Conservation (phyloP, 1,140 invertebrate genomes). For the Thaumatotibia leucotreta region DNA sequence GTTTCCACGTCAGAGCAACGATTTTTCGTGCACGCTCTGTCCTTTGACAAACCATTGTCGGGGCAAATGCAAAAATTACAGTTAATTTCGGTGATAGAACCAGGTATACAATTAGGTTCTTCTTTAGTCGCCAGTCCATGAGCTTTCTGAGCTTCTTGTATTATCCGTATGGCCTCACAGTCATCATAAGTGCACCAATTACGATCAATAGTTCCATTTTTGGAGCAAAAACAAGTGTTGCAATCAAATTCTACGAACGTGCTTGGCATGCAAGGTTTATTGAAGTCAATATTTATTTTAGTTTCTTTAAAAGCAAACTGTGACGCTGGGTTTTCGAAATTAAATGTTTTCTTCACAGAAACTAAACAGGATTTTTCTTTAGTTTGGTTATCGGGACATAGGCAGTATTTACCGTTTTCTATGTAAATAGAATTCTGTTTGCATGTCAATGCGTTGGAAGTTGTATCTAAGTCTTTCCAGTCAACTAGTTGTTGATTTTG, state of each 20-base stretch:
- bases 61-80: conserved; percentile 67
- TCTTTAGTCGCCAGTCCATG: background rate
- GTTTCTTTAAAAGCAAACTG: conserved; percentile 4
- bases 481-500: conserved; percentile 25
- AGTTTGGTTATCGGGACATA: conserved; percentile 45
- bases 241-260: conserved; percentile 58
- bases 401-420: conserved; percentile 46
- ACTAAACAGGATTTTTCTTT: conserved; percentile 45
- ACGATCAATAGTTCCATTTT: conserved; percentile 51
- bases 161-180: conserved; percentile 44
- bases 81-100: conserved; percentile 46
- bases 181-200: conserved; percentile 68
- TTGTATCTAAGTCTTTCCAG: conserved; percentile 25
- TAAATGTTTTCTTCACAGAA: conserved; percentile 16
- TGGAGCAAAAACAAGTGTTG: conserved; percentile 60
- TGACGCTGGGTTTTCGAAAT: background rate
- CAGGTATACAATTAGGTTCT: conserved; percentile 37
- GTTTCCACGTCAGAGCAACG: conserved; percentile 33
- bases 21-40: conserved; percentile 55
- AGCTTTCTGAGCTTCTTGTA: conserved; percentile 39
- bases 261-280: conserved; percentile 43
- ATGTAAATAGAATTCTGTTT: conserved; percentile 42
- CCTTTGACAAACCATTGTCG: conserved; percentile 38
- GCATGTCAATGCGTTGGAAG: conserved; percentile 26
- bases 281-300: conserved; percentile 28